A percentile compares a stretch with the other conserved stretches of the same genome.
Evolutionary conservation across 2,797 vertebrate genomes (phyloP).

Genomic region (Poliocrania exsul): DNA sequence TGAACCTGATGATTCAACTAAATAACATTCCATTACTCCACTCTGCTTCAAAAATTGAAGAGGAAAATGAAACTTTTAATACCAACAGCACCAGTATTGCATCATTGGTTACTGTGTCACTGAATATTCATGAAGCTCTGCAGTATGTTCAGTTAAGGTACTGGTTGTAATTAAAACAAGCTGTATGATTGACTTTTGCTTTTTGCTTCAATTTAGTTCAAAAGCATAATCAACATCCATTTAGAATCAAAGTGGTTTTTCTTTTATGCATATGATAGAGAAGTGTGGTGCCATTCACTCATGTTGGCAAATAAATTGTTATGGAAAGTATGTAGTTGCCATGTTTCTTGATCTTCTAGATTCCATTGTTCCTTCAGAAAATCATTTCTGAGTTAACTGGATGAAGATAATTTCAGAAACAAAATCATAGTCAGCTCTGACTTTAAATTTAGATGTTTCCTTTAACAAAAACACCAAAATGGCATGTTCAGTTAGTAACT

Average conservation of each 20-base stretch:
- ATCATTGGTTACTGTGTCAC: neutral
- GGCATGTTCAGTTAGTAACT: neutral
- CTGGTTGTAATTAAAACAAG: neutral
- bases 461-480: neutral
- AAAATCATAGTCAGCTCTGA: neutral
- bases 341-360: neutral
- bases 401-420: neutral
- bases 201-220: neutral
- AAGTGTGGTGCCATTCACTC: neutral
- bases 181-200: neutral
- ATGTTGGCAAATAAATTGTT: neutral
- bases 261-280: neutral
- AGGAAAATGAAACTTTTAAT: neutral
- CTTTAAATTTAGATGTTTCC: neutral
- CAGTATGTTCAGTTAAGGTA: neutral
- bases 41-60: neutral
- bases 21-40: neutral
- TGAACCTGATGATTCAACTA: neutral
- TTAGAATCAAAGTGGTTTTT: neutral
- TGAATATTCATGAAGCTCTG: neutral
- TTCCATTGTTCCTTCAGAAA: neutral
- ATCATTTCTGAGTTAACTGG: neutral
- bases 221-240: neutral
- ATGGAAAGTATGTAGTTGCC: neutral
- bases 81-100: neutral